These are phyloP conservation scores for Anagyrus pseudococci DNA, from an alignment of 2,888 invertebrate genomes.

Conservation along the genomic window DNA sequence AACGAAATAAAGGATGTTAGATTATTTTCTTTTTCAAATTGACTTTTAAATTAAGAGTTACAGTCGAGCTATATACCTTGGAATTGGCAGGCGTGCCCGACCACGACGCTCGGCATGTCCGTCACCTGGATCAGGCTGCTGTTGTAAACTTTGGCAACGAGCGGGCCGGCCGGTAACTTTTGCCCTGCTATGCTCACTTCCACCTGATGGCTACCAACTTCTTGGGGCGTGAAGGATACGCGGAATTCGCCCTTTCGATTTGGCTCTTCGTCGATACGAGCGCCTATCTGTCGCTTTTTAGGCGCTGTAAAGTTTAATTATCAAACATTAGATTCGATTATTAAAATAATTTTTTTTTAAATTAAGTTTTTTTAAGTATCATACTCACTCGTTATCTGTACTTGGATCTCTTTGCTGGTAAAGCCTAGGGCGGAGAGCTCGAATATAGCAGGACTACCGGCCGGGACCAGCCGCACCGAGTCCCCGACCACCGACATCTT, in stretches of 20 bases:
- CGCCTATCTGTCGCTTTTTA: conserved; percentile 81
- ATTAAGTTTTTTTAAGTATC: too few species aligned
- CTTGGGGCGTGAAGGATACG: conserved; percentile 90
- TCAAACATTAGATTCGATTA: too few species aligned
- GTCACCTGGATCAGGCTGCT: conserved; percentile 92
- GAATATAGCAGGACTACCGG: conserved; percentile 87
- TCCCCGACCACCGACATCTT: conserved; percentile 84
- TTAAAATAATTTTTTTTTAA: not conserved
- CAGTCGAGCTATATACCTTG: conserved; percentile 70
- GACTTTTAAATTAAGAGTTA: not conserved
- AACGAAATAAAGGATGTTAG: not conserved
- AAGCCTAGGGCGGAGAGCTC: conserved; percentile 79
- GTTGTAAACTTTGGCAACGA: conserved; percentile 94
- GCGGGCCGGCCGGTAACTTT: conserved; percentile 87
- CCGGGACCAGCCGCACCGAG: conserved; percentile 87
- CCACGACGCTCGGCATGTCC: conserved; percentile 90
- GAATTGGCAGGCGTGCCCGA: conserved; percentile 96
- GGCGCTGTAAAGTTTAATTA: conserved; percentile 67
- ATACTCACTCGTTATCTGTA: conserved; percentile 66
- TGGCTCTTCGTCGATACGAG: conserved; percentile 82
- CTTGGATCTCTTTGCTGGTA: conserved; percentile 65
- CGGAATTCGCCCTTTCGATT: conserved; percentile 82
- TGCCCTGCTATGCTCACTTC: conserved; percentile 90
- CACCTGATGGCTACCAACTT: conserved; percentile 94
- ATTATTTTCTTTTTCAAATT: not conserved